These are phyloP conservation scores for Serilophus lunatus DNA, from an alignment of 2,113 vertebrate genomes.

Conservation along the genomic window DNA sequence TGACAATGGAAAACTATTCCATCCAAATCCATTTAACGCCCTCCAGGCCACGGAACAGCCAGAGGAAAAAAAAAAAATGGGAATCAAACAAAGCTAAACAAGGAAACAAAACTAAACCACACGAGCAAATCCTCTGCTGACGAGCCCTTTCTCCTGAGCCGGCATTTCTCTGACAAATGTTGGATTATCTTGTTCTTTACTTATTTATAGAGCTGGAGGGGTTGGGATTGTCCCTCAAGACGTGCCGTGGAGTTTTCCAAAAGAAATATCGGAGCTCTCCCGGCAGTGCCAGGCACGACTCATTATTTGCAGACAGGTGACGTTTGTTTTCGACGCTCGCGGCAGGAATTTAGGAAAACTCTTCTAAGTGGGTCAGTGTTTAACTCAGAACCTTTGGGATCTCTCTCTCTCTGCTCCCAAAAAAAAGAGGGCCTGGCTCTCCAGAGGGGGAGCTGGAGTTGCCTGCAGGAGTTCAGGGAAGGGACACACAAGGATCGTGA, in stretches of 20 bases:
- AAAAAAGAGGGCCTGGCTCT: neutral
- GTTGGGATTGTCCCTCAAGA: slow-evolving; percentile 1
- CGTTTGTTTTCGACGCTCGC: neutral
- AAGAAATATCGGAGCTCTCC: neutral
- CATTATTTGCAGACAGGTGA: neutral
- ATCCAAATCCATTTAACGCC: accelerated
- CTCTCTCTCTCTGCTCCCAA: neutral
- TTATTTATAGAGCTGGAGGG: slow-evolving; percentile 48
- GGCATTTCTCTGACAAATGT: slow-evolving; percentile 40
- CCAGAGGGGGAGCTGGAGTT: neutral
- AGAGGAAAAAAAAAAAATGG: neutral
- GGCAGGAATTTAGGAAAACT: neutral
- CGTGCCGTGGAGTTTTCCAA: neutral
- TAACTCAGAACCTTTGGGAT: neutral
- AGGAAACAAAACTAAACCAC: neutral
- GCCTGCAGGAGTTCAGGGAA: neutral
- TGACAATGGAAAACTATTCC: neutral
- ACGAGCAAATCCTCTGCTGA: neutral
- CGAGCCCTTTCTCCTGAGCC: slow-evolving; percentile 9
- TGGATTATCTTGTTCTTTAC: slow-evolving; percentile 17
- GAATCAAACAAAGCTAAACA: neutral
- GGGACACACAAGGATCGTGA: neutral
- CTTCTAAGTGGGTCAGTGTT: slow-evolving; percentile 22
- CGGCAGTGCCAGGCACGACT: neutral
- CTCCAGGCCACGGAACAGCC: neutral